Evolutionary conservation across 1,140 invertebrate species (phyloP).

Genomic region (Sarcophaga peregrina): DNA sequence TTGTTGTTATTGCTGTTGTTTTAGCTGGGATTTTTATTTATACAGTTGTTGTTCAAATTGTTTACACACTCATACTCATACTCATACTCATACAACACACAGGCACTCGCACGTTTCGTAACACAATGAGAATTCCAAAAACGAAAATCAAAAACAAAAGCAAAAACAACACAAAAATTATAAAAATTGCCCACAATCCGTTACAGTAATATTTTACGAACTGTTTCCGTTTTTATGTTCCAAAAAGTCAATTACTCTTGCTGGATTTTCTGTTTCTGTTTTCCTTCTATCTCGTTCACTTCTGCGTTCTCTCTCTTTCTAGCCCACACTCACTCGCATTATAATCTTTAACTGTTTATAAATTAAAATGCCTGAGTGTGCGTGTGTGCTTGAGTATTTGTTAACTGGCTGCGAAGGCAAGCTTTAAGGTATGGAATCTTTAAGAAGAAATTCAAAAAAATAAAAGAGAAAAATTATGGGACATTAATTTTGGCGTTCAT

Average conservation of each 20-base stretch:
- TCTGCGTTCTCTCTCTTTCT: too few relatives aligned
- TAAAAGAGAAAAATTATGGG: too few relatives aligned
- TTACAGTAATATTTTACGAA: constrained; percentile 37
- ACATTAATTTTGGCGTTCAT: too few relatives aligned
- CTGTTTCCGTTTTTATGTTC: constrained; percentile 32
- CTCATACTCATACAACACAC: background rate
- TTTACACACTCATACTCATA: background rate
- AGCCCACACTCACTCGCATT: too few relatives aligned
- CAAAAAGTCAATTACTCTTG: constrained; percentile 24
- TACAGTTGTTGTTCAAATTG: background rate
- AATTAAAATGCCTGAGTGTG: background rate
- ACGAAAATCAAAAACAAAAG: background rate
- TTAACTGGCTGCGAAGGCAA: background rate
- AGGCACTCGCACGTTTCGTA: too few relatives aligned
- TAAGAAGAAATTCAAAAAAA: background rate
- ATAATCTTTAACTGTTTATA: background rate
- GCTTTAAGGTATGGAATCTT: background rate
- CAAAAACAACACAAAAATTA: background rate
- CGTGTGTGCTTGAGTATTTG: background rate
- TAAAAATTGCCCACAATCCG: constrained; percentile 6
- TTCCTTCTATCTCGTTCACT: too few relatives aligned
- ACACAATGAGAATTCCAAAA: background rate
- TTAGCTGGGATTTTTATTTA: constrained; percentile 17
- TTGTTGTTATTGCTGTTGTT: constrained; percentile 6
- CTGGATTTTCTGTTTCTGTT: background rate